These are phyloP conservation scores for Psittacula cyanocephala DNA, from an alignment of 2,113 vertebrate genomes.

Conservation along the genomic window DNA sequence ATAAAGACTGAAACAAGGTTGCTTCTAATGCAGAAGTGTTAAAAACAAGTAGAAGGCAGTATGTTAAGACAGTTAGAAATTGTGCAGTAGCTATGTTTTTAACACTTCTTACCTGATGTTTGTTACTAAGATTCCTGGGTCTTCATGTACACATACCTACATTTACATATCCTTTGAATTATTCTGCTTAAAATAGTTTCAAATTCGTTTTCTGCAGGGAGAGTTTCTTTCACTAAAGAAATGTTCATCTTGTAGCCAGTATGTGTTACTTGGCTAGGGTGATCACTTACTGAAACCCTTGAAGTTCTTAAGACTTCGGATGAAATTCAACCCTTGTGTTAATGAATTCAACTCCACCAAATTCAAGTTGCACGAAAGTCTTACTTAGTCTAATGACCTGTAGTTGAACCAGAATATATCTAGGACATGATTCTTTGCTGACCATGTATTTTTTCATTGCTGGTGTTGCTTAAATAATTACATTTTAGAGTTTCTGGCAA, in stretches of 20 bases:
- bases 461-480: slow-evolving; percentile 18
- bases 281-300: background rate
- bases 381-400: slow-evolving; percentile 15
- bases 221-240: background rate
- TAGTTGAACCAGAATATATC: background rate
- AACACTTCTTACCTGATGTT: background rate
- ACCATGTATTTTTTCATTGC: background rate
- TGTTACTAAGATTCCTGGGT: background rate
- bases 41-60: background rate
- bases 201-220: background rate
- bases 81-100: background rate
- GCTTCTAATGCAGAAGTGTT: background rate
- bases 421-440: slow-evolving; percentile 15
- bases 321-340: slow-evolving; percentile 33
- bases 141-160: background rate
- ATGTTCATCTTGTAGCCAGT: background rate
- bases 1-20: background rate
- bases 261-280: slow-evolving; percentile 12
- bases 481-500: slow-evolving; percentile 16
- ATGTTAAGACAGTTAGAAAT: background rate
- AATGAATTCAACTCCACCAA: slow-evolving; percentile 37
- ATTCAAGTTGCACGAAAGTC: background rate
- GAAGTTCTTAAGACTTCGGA: slow-evolving; percentile 19
- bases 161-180: background rate
- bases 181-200: background rate